Conservation (phyloP, 2,888 invertebrate species). For the Halictus ligatus region DNA sequence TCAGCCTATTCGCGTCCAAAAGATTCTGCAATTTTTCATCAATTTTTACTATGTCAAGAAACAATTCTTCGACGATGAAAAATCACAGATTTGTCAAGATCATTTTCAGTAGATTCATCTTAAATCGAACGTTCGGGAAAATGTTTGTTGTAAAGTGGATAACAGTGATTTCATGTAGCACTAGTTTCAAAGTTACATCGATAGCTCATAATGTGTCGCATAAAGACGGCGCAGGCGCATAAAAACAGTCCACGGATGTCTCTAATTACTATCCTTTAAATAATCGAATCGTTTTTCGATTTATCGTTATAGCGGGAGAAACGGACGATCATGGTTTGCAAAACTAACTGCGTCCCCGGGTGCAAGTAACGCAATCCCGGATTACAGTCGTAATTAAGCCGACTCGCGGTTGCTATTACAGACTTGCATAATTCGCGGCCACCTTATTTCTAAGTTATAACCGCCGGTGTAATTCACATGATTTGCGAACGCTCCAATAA, state of each 20-base stretch:
- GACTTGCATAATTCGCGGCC: not conserved
- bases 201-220: not conserved
- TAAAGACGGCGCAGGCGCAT: not conserved
- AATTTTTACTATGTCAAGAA: too few relatives aligned
- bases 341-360: constrained; percentile 23
- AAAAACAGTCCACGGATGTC: not conserved
- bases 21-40: too few relatives aligned
- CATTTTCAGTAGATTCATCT: too few relatives aligned
- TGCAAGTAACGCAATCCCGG: constrained; percentile 25
- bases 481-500: constrained; percentile 4
- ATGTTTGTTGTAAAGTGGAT: too few relatives aligned
- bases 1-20: too few relatives aligned
- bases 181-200: too few relatives aligned
- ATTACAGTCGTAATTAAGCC: constrained; percentile 40
- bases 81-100: too few relatives aligned
- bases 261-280: not conserved
- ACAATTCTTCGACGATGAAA: too few relatives aligned
- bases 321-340: not conserved
- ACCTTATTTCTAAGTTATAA: constrained; percentile 1
- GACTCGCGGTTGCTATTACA: constrained; percentile 2
- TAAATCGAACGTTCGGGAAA: too few relatives aligned
- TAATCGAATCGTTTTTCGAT: not conserved
- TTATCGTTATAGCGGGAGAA: not conserved
- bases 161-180: too few relatives aligned
- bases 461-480: constrained; percentile 22